Percentiles rank a stretch among this genome's conserved stretches.
These are phyloP conservation scores for Tachyglossus aculeatus DNA, from an alignment of 2,797 vertebrate species.

Conservation along the genomic window DNA sequence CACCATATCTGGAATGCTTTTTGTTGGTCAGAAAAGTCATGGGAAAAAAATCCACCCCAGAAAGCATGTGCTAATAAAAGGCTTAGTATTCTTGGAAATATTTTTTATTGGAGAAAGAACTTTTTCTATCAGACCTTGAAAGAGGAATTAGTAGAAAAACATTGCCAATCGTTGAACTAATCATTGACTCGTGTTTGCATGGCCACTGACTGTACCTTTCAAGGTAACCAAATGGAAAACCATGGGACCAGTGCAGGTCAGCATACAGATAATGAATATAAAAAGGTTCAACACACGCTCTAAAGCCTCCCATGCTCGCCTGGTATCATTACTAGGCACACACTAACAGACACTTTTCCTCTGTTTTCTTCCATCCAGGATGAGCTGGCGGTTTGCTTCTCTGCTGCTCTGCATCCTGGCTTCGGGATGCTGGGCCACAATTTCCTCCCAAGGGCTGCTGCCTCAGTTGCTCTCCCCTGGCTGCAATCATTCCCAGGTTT, in stretches of 20 bases:
- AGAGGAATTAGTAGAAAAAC: neutral
- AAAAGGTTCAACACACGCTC: conserved; percentile 9
- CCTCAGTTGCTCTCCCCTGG: neutral
- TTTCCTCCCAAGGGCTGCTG: no score
- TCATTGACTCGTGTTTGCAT: conserved; percentile 61
- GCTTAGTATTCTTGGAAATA: conserved; percentile 2
- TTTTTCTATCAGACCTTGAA: neutral
- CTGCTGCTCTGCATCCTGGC: conserved; percentile 41
- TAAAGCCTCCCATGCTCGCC: no score
- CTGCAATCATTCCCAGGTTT: conserved; percentile 47
- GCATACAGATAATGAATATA: neutral
- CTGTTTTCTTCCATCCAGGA: no score
- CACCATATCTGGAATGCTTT: no score
- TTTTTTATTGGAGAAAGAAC: conserved; percentile 30
- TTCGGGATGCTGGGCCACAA: neutral
- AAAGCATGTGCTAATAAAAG: neutral
- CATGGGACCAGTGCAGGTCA: neutral
- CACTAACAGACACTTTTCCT: no score
- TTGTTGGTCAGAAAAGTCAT: no score
- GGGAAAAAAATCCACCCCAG: neutral
- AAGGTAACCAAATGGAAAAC: conserved; percentile 26
- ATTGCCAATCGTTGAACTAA: conserved; percentile 41
- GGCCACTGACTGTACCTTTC: conserved; percentile 25
- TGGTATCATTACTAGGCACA: no score
- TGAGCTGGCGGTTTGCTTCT: no score